Evolutionary conservation across 2,113 vertebrate species (phyloP), one percentile per base, ranked within the genome.

Genomic region (Junco hyemalis): DNA sequence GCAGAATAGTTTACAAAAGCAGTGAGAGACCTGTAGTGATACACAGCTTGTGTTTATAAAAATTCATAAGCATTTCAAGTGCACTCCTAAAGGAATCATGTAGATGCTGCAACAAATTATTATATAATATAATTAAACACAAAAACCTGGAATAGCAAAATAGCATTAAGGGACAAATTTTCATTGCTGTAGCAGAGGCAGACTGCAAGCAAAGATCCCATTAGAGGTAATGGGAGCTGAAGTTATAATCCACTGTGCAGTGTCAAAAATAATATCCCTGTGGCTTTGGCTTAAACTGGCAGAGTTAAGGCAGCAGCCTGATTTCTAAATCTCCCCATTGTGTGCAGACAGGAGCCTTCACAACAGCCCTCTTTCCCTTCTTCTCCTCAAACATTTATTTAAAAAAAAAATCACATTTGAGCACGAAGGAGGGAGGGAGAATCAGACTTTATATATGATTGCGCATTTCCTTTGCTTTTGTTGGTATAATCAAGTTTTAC

Each of bases 121-220:
- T 89, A 81, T 44, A 59, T 92, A 92, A 97, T 88, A 94, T 86
- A 95, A 94, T 95, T 96, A 97, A 96, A 96, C 36, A 74, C 72
- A 84, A 77, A 95, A 77, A 12, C 40, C 72, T 81, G 80, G 70
- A 94, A 77, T 59, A 81, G 89, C 54, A 81, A 95, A 96, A 90
- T n/a, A 87, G 70, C 86, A 94, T 90, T 95, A 91, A 92, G 80
- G 86, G 93, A 86, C 79, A 90, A 57, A 90, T 90, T 94, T 92
- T 86, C 81, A 48, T 33, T 87, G 73, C 82, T 54, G 81, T 54
- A 92, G 72, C 61, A 71, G 82, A 60, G 42, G 88, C 88, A 92
- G 86, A 83, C 90, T 94, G 90, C 86, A 95, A 93, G 84, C 74
- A 77, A 70, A 80, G 88, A 81, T 88, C 50, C 80, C 79, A 92